Evolutionary conservation across 1,140 invertebrate genomes (phyloP), one percentile per base, ranked within the genome.

Genomic region (Centruroides vittatus): DNA sequence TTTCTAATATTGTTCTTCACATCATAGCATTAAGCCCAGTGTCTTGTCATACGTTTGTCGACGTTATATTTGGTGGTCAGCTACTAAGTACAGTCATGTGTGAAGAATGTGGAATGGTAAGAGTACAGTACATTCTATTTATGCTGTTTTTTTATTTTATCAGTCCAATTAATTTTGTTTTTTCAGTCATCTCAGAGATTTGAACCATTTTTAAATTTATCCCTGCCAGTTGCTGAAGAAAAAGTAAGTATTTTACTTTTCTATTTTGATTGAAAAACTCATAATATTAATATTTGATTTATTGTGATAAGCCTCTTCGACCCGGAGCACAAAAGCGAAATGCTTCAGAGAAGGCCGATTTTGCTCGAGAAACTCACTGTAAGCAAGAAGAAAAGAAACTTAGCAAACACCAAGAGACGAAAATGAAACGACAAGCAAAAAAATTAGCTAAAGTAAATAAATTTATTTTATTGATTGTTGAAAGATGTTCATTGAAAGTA

Each of bases 151-250:
- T 23, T 23, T 23, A 23, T 23, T 23, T 23, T 23, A 23, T 23
- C 23, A 23, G 23, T 23, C 23, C 23, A 41, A 41, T 41, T 6
- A 41, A 41, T 6, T 41, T 8, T 41, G 41, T 13, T 57, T 53
- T 70, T 69, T 58, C 81, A 91, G 75, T 81, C 84, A 7, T 93
- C 89, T 0, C 84, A 89, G 69, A 79, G 88, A 12, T 85, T 86
- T 61, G 95, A 98, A 74, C 86, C 87, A 65, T 98, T 98, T 73
- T 77, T 97, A 57, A 94, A 99, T 77, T 78, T 98, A 57, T 95
- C 92, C 64, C 75, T 98, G 57, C 91, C 94, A 0, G 84, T 97
- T 8, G 83, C 81, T 50, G 82, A 79, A 67, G 76, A 80, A 66
- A 78, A 78, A 73, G 73, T 73, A 52, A 50, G 49, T 10, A 34